phyloP scores from a whole-genome alignment of 1,140 invertebrate genomes.

The Eriocheir sinensis region DNA sequence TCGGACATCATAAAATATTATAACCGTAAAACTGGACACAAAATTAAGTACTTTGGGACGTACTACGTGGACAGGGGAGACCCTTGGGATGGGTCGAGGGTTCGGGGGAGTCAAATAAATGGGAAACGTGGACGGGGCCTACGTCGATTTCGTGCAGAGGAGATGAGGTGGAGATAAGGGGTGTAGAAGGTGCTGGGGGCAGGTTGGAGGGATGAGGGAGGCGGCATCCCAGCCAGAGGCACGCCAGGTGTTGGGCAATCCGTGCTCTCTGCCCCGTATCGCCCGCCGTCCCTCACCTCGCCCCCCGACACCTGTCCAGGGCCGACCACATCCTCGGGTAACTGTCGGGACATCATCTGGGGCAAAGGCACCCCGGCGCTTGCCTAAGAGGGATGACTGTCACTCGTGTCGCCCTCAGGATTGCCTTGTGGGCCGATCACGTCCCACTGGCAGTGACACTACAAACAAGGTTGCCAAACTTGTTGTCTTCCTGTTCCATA shows the following conservation, averaged over 20 bases:
- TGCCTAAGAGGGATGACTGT: not conserved
- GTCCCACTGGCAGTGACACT: not conserved
- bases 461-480: not conserved
- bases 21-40: not conserved
- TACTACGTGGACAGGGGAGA: slow-evolving; percentile 19
- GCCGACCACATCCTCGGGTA: not conserved
- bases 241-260: slow-evolving; percentile 19
- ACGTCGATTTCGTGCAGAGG: slow-evolving; percentile 13
- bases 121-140: not conserved
- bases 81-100: not conserved
- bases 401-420: not conserved
- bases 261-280: slow-evolving; percentile 10
- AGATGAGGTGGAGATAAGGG: not conserved
- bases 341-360: slow-evolving; percentile 13
- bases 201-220: not conserved
- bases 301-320: slow-evolving; percentile 7
- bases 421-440: not conserved
- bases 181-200: not conserved
- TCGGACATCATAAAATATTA: not conserved
- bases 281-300: slow-evolving; percentile 17
- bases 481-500: slow-evolving; percentile 3
- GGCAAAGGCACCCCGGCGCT: not conserved
- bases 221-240: not conserved
- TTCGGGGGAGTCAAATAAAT: not conserved
- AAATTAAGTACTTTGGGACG: not conserved